Base-by-base conservation (phyloP, 2,113 vertebrate species). In the Clarias batrachus region DNA sequence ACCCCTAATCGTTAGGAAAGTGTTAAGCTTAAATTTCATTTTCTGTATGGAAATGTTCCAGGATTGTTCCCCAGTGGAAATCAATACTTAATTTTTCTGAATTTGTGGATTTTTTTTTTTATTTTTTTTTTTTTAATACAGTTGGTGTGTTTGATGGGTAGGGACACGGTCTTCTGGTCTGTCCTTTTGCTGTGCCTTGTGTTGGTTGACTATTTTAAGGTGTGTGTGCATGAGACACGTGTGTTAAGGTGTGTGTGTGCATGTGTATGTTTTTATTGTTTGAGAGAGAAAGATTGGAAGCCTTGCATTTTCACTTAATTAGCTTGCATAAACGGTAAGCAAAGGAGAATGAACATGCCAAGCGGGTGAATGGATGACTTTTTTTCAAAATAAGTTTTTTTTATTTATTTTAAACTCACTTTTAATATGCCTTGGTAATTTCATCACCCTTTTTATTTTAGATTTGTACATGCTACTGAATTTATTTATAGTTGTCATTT, bases 381-480 rank as follows among this genome's bases (percentile, higher is more conserved):
- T 77, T 66, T 52, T 77, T 21, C 85, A 68, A 33, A 60, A 82
- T 83, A 83, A 68, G 80, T n/a, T 52, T 80, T 81, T 87, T 81
- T 81, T 65, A n/a, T 37, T 8, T 1, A 57, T 71, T 83, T 48
- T 13, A 19, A 66, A 5, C 33, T 41, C 59, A 74, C 82, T 25
- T 81, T 76, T 82, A 48, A 81, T 33, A 82, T 60, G 83, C 68
- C 76, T 85, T 82, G 76, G 48, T 25, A 76, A 65, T 86, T 76
- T 86, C 86, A 66, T 79, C 7, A 48, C 89, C 88, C 5, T 86
- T 63, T 88, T 87, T 25, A 59, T 79, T 84, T 77, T 73, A 81
- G 83, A 57, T 90, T 91, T 89, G 85, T 87, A 91, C 87, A 86
- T 91, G 93, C 92, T 94, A 92, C 93, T 93, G 91, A 88, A 88